Evolutionary conservation across 35 echinoderm and acorn worm genomes (phyloP).

Genomic region (Apostichopus parvimensis): DNA sequence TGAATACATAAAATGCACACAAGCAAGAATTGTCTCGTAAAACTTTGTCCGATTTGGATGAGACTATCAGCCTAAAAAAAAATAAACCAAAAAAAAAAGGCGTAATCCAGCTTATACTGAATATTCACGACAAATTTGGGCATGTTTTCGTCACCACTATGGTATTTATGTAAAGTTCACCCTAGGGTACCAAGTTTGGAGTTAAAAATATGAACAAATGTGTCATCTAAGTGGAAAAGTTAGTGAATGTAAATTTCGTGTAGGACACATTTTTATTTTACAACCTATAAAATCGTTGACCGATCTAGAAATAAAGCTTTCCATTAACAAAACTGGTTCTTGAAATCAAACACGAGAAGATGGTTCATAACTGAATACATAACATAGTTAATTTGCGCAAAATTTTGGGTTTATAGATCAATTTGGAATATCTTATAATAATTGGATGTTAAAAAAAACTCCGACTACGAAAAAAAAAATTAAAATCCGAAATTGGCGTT

Average conservation of each 20-base stretch:
- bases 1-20: too few relatives aligned
- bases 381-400: too few relatives aligned
- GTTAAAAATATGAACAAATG: not conserved
- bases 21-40: too few relatives aligned
- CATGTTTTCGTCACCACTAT: constrained; percentile 22
- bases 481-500: too few relatives aligned
- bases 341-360: not conserved
- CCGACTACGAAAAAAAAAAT: too few relatives aligned
- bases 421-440: too few relatives aligned
- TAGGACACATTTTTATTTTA: not conserved
- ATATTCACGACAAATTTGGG: constrained; percentile 27
- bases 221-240: not conserved
- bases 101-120: not conserved
- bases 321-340: not conserved
- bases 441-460: too few relatives aligned
- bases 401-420: too few relatives aligned
- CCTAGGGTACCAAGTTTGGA: not conserved
- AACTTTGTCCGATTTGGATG: too few relatives aligned
- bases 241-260: not conserved
- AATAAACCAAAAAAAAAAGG: not conserved
- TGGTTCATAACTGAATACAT: too few relatives aligned
- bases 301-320: not conserved
- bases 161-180: not conserved
- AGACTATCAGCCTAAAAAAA: too few relatives aligned
- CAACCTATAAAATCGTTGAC: not conserved